These are phyloP conservation scores for Drosophila fulvimacula DNA, from an alignment of 2,888 invertebrate species.

Conservation along the genomic window DNA sequence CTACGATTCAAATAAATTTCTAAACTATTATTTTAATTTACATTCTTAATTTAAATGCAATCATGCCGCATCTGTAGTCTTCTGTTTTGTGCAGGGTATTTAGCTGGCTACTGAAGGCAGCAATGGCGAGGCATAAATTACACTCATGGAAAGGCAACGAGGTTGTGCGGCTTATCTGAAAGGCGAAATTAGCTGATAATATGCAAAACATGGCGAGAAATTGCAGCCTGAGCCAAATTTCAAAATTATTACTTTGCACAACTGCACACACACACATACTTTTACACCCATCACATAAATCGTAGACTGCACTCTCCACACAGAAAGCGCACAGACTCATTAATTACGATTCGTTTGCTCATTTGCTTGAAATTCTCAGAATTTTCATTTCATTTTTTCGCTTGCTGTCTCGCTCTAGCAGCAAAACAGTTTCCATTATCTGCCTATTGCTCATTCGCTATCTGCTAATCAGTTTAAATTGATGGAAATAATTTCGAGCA, in stretches of 20 bases:
- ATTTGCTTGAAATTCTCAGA: constrained; percentile 10
- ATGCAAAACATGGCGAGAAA: constrained; percentile 78
- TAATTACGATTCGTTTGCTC: constrained; percentile 4
- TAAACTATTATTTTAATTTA: background rate
- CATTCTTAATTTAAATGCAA: background rate
- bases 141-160: constrained; percentile 72
- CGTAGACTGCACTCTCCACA: constrained; percentile 5
- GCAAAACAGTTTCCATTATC: constrained; percentile 17
- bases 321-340: constrained; percentile 5
- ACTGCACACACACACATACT: constrained; percentile 42
- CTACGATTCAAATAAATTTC: background rate
- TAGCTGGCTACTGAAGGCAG: constrained; percentile 33
- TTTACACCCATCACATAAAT: constrained; percentile 13
- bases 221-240: constrained; percentile 73
- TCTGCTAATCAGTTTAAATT: constrained; percentile 27
- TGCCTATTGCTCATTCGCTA: constrained; percentile 1
- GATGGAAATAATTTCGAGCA: background rate
- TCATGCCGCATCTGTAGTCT: constrained; percentile 2
- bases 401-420: constrained; percentile 4
- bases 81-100: constrained; percentile 28
- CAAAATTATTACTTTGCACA: constrained; percentile 74
- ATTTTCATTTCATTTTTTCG: constrained; percentile 2
- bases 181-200: constrained; percentile 79
- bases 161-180: constrained; percentile 73
- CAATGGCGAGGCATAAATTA: constrained; percentile 75